phyloP scores from a whole-genome alignment of 2,113 vertebrate genomes.

The Mionectes macconnelli region DNA sequence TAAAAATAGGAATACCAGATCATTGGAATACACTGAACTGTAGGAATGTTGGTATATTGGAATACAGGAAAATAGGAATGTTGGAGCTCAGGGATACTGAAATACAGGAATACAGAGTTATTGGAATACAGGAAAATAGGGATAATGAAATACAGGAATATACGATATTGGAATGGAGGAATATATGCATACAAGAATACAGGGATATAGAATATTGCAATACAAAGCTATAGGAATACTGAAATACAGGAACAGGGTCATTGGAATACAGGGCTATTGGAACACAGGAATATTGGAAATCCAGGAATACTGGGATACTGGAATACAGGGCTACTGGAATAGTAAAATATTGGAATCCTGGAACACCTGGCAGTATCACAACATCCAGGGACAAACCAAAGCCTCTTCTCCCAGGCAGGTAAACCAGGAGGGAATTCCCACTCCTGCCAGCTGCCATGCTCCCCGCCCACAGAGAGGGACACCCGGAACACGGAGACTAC shows the following conservation, averaged over 20 bases:
- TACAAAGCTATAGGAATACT: too few relatives aligned
- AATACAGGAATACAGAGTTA: background rate
- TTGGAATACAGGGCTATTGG: too few relatives aligned
- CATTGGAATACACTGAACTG: too few relatives aligned
- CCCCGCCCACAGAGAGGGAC: background rate
- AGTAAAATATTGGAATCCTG: too few relatives aligned
- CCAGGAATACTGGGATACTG: too few relatives aligned
- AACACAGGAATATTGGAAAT: too few relatives aligned
- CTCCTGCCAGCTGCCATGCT: background rate
- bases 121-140: too few relatives aligned
- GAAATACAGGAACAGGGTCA: background rate
- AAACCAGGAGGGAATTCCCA: background rate
- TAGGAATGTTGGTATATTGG: background rate
- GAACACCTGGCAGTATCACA: background rate
- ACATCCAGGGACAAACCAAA: background rate
- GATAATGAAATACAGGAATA: background rate
- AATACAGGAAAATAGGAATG: background rate
- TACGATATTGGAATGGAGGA: too few relatives aligned
- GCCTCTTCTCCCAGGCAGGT: background rate
- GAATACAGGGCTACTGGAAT: too few relatives aligned
- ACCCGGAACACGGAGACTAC: background rate
- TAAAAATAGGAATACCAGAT: too few relatives aligned
- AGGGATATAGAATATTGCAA: too few relatives aligned
- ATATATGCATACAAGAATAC: too few relatives aligned
- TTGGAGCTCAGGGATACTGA: background rate